These are phyloP conservation scores for Sebastes taczanowskii DNA, from an alignment of 2,797 vertebrate species.

Conservation along the genomic window DNA sequence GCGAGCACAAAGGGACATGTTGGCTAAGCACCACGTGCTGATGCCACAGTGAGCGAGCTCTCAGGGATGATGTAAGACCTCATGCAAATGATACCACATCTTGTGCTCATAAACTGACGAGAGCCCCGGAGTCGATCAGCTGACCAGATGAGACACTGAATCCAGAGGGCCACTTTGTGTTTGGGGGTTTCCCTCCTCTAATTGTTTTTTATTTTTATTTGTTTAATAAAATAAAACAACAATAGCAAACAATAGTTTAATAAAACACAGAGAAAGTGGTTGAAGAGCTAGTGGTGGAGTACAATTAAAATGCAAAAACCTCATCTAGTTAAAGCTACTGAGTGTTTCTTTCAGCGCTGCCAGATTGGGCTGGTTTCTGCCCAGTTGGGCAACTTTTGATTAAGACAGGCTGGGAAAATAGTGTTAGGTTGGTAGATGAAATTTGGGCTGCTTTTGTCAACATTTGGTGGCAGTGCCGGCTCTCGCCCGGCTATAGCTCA, in stretches of 20 bases:
- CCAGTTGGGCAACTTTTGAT: too few relatives aligned
- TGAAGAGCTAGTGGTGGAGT: neutral
- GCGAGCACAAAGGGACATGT: conserved; percentile 72
- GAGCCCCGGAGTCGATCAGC: conserved; percentile 45
- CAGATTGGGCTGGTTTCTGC: too few relatives aligned
- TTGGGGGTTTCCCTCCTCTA: neutral
- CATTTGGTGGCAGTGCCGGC: too few relatives aligned
- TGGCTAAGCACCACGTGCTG: conserved; percentile 75
- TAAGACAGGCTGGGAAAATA: too few relatives aligned
- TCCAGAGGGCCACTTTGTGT: neutral
- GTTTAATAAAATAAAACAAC: neutral
- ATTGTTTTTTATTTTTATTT: neutral
- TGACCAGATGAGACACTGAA: conserved; percentile 22
- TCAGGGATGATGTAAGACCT: conserved; percentile 74
- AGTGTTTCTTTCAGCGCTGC: neutral
- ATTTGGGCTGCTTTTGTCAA: too few relatives aligned
- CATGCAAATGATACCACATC: conserved; percentile 72
- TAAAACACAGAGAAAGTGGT: neutral
- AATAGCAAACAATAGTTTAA: neutral
- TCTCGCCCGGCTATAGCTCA: too few relatives aligned
- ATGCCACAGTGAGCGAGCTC: conserved; percentile 63
- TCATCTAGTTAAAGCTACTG: neutral
- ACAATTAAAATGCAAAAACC: neutral
- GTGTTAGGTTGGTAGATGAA: too few relatives aligned
- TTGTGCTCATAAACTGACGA: conserved; percentile 35